Conservation (phyloP, 35 echinoderm and acorn worm genomes). For the Holothuria glaberrima region DNA sequence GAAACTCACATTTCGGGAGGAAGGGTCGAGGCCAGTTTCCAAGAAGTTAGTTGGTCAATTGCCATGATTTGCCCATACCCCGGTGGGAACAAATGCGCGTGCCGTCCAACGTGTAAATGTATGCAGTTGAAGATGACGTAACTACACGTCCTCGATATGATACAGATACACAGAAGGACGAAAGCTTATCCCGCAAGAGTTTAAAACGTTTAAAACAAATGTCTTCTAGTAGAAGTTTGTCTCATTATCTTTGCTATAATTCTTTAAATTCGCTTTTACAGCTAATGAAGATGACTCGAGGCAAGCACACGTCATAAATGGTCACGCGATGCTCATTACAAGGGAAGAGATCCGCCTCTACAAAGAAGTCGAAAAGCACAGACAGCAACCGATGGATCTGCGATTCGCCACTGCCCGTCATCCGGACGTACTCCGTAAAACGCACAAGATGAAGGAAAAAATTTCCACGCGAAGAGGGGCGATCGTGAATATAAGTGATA, state of each 20-base stretch:
- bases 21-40: no score
- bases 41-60: no score
- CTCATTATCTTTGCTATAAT: no score
- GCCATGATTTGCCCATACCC: no score
- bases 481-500: background rate
- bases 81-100: no score
- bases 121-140: no score
- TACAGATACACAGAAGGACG: background rate
- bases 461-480: background rate
- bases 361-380: slow-evolving; percentile 45
- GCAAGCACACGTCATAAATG: slow-evolving; percentile 76
- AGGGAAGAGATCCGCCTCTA: slow-evolving; percentile 55
- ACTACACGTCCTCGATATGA: no score
- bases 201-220: no score
- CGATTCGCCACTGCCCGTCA: slow-evolving; percentile 37
- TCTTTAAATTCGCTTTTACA: background rate
- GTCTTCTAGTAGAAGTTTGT: background rate
- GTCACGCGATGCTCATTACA: slow-evolving; percentile 85
- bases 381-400: slow-evolving; percentile 53
- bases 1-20: no score
- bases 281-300: slow-evolving; percentile 36
- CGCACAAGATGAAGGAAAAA: background rate
- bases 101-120: no score
- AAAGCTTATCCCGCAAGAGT: background rate
- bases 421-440: slow-evolving; percentile 36